Base-by-base conservation (phyloP, 2,797 vertebrate genomes). In the Silurus aristotelis region DNA sequence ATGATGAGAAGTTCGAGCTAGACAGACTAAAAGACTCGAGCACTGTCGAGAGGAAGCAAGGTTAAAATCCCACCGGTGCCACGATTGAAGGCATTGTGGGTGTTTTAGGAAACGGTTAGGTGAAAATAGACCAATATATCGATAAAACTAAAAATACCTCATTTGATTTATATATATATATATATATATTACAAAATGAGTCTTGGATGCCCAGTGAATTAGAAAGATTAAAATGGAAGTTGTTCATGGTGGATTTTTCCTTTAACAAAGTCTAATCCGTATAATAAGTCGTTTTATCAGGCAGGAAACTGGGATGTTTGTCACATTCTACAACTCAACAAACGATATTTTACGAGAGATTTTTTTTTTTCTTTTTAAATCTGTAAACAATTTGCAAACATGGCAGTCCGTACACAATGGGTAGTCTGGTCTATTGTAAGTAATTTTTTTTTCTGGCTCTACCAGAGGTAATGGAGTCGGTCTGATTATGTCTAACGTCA, bases 331-430 rank as follows among this genome's bases (percentile, higher is more conserved):
- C 48, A 52, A 52, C 55, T 80, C 83, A n/a, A 38, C 31, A 75
- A 82, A 86, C 6, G 19, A 66, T 22, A 10, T 77, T 86, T 83
- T 64, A 19, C 55, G 84, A 87, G 85, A 76, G 79, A 63, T 85
- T 43, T 70, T 56, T 20, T 60, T 60, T 60, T n/a, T 27, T 66
- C 9, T 52, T 52, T 52, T 52, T 52, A 7, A 52, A 87, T 84
- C 56, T 89, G 87, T 90, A 89, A 90, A 90, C 89, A 88, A 76
- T 56, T 63, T 82, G 60, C 12, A 83, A 83, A 79, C 83, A 85
- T 76, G 87, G 87, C 83, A 87, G 88, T 90, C 79, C 83, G 68
- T 84, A 84, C 38, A 76, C 76, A 68, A 72, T 31, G 20, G 77
- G 27, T 85, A n/a, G 46, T 85, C 78, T 83, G 6, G 52, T 83